A percentile compares a stretch with the other conserved stretches of the same genome.
phyloP scores from a whole-genome alignment of 2,888 invertebrate species.

The Endomychus coccineus region DNA sequence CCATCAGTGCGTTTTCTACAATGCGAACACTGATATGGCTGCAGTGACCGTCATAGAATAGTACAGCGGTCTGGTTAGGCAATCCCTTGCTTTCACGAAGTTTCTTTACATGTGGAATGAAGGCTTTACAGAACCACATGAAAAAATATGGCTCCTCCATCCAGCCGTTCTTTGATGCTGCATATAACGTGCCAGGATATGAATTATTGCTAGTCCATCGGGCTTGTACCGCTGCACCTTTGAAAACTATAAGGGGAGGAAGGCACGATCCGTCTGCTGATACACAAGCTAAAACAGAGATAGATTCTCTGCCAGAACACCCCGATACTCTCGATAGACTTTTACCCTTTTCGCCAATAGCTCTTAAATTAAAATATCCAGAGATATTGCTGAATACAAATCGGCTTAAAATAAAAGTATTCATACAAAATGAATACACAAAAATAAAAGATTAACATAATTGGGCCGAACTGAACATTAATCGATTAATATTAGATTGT shows the following conservation, averaged over 20 bases:
- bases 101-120: conserved; percentile 6
- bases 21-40: conserved; percentile 3
- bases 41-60: too few species aligned
- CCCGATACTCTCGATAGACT: conserved; percentile 19
- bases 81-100: conserved; percentile 3
- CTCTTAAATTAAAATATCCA: too few species aligned
- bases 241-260: conserved; percentile 24
- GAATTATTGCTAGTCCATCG: conserved; percentile 2
- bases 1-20: conserved; percentile 2
- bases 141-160: conserved; percentile 27
- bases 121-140: conserved; percentile 1
- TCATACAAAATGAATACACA: too few species aligned
- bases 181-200: conserved; percentile 22
- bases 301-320: conserved; percentile 24
- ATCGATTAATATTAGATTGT: too few species aligned
- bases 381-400: too few species aligned
- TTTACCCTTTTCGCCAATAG: conserved; percentile 22
- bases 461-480: too few species aligned
- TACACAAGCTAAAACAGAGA: conserved; percentile 21
- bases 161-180: conserved; percentile 25
- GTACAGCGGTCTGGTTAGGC: too few species aligned
- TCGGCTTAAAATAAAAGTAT: too few species aligned
- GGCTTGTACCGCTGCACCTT: conserved; percentile 23
- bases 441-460: too few species aligned
- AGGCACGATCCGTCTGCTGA: conserved; percentile 19